These are phyloP conservation scores for Nysson spinosus DNA, from an alignment of 2,888 invertebrate species.

Conservation along the genomic window DNA sequence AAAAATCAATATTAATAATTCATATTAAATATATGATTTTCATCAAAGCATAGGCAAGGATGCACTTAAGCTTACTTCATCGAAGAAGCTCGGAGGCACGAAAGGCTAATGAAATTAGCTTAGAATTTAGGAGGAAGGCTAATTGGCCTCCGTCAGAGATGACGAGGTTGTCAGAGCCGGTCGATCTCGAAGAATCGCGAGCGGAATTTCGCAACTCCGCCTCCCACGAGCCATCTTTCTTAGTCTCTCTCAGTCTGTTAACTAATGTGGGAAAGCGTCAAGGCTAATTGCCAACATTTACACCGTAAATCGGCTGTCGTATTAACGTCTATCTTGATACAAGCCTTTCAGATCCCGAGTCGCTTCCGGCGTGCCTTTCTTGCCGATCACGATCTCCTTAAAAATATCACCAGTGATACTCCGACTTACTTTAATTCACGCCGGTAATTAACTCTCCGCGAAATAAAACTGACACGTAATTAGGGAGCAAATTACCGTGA, in stretches of 20 bases:
- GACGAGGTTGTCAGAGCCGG: constrained; percentile 24
- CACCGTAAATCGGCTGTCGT: constrained; percentile 26
- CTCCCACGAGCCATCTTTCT: constrained; percentile 32
- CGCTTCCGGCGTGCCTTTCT: constrained; percentile 23
- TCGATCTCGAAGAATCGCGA: constrained; percentile 46
- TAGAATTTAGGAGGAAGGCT: constrained; percentile 39
- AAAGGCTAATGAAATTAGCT: constrained; percentile 48
- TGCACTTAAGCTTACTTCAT: too few relatives aligned
- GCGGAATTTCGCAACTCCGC: constrained; percentile 59
- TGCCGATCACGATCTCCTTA: constrained; percentile 29
- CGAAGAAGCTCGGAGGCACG: constrained; percentile 7
- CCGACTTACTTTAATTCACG: background rate
- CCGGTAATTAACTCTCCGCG: background rate
- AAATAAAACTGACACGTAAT: background rate
- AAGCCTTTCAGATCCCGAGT: background rate
- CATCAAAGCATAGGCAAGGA: too few relatives aligned
- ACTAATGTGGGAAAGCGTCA: constrained; percentile 66
- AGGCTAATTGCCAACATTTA: constrained; percentile 57
- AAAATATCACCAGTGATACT: too few relatives aligned
- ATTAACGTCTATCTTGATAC: constrained; percentile 37
- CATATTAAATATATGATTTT: too few relatives aligned
- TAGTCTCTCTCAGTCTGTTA: constrained; percentile 1
- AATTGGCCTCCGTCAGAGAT: constrained; percentile 44
- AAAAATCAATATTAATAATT: too few relatives aligned
- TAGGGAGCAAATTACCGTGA: background rate